Base-by-base conservation (phyloP, 2,888 invertebrate genomes). In the Lysandra bellargus region DNA sequence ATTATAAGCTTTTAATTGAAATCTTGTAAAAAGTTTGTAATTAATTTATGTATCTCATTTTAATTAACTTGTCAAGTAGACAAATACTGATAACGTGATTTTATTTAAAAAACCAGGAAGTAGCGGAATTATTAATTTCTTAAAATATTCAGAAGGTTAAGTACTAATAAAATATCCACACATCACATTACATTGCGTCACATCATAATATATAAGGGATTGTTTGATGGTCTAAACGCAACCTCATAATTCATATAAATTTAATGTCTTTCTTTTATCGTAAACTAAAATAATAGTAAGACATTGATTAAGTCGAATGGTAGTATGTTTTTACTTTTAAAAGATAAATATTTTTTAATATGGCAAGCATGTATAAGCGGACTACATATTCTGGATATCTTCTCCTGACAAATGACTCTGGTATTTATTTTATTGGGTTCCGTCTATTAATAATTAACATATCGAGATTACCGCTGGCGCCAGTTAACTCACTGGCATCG, bases 391-490 rank as follows among this genome's bases (percentile, higher is more conserved):
- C 33, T 69, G 33, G 33, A 69, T 69, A 37, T 69, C 17, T 69
- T 37, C 69, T 3, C 5, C 14, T 69, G 69, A 69, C 69, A 69
- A 69, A 37, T 69, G 69, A 69, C 14, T 14, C 69, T 33, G 33
- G 69, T 69, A 64, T 40, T 74, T n/a, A 9, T 81, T 79, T 78
- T 82, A 76, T 44, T 77, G 78, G 79, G 78, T 82, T 80, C 79
- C 78, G 73, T 80, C 81, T 81, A 69, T 82, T 83, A 83, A 81
- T 81, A 81, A 82, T 80, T 82, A 81, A 81, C 80, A 80, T 81
- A 81, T 81, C 79, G 77, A 79, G 80, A 77, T 79, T 73, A 80
- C 61, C 78, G 78, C 80, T 80, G 83, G 81, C 83, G 83, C 83
- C 83, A 82, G 76, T 33, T 30, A 80, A 74, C 74, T 78, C 75